These are phyloP conservation scores for Anorthoa munda DNA, from an alignment of 2,888 invertebrate genomes.

Conservation along the genomic window DNA sequence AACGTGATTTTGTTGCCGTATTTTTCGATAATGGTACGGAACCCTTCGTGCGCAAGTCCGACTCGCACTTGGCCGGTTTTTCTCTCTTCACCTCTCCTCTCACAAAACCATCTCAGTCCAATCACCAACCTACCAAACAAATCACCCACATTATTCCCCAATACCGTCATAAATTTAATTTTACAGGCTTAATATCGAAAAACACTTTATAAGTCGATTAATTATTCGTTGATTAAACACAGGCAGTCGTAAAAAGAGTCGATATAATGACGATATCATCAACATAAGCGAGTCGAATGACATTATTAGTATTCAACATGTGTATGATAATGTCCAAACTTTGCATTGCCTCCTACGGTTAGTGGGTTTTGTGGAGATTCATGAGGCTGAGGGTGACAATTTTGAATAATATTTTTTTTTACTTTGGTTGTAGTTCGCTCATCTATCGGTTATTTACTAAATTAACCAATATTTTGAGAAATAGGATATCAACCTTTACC, in stretches of 20 bases:
- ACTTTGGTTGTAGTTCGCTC: not conserved
- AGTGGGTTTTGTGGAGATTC: constrained; percentile 8
- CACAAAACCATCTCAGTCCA: not conserved
- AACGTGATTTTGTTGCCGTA: no score
- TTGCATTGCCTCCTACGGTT: constrained; percentile 58
- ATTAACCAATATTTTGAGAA: no score
- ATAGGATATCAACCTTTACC: no score
- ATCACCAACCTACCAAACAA: constrained; percentile 14
- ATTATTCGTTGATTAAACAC: constrained; percentile 64
- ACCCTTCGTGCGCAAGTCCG: no score
- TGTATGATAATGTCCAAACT: constrained; percentile 55
- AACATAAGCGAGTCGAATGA: constrained; percentile 51
- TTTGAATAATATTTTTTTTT: not conserved
- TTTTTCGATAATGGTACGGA: no score
- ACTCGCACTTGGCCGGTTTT: no score
- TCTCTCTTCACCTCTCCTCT: not conserved
- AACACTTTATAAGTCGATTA: constrained; percentile 64
- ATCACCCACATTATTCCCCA: constrained; percentile 48
- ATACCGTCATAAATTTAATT: constrained; percentile 45
- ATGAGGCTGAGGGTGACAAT: constrained; percentile 13
- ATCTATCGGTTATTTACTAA: not conserved
- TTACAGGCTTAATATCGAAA: constrained; percentile 51
- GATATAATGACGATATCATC: constrained; percentile 56
- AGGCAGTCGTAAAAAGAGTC: constrained; percentile 56
- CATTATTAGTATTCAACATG: constrained; percentile 64